Conservation (phyloP, 2,888 invertebrate genomes). For the Mimumesa dahlbomi region DNA sequence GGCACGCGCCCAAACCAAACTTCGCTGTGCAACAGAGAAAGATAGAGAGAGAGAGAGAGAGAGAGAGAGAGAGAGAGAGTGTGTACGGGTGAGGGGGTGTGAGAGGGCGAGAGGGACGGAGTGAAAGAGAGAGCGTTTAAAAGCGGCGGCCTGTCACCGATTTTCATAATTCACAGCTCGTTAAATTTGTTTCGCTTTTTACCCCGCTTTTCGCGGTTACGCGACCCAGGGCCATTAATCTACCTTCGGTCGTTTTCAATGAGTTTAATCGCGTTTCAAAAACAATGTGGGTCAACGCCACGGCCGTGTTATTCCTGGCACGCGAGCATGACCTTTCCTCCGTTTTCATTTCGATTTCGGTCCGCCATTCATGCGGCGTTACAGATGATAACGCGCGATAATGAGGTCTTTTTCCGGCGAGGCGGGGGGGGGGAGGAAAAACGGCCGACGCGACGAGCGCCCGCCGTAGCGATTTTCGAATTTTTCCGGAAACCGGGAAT, state of each 20-base stretch:
- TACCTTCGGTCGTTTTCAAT: slow-evolving; percentile 73
- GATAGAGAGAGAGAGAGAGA: slow-evolving; percentile 29
- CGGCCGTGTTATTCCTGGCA: slow-evolving; percentile 64
- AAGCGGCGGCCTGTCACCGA: slow-evolving; percentile 70
- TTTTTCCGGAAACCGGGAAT: no score
- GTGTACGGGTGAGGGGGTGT: slow-evolving; percentile 2
- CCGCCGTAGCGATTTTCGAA: no score
- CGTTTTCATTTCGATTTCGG: slow-evolving; percentile 68
- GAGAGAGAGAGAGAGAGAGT: slow-evolving; percentile 8
- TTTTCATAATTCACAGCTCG: slow-evolving; percentile 79
- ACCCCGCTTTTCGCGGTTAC: slow-evolving; percentile 66
- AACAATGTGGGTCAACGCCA: slow-evolving; percentile 72
- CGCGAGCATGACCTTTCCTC: slow-evolving; percentile 67
- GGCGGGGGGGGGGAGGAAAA: no score
- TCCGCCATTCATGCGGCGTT: slow-evolving; percentile 61
- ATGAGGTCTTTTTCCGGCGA: no score
- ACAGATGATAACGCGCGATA: slow-evolving; percentile 56
- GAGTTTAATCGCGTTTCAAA: slow-evolving; percentile 72
- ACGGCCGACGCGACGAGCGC: no score
- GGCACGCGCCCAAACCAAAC: slow-evolving; percentile 75
- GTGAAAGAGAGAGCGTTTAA: slow-evolving; percentile 56
- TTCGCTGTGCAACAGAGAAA: no score
- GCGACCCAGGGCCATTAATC: slow-evolving; percentile 66
- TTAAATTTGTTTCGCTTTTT: slow-evolving; percentile 76
- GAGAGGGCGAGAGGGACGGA: slow-evolving; percentile 14